Conservation (phyloP, 2,888 invertebrate genomes). For the Lottia gigantea region DNA sequence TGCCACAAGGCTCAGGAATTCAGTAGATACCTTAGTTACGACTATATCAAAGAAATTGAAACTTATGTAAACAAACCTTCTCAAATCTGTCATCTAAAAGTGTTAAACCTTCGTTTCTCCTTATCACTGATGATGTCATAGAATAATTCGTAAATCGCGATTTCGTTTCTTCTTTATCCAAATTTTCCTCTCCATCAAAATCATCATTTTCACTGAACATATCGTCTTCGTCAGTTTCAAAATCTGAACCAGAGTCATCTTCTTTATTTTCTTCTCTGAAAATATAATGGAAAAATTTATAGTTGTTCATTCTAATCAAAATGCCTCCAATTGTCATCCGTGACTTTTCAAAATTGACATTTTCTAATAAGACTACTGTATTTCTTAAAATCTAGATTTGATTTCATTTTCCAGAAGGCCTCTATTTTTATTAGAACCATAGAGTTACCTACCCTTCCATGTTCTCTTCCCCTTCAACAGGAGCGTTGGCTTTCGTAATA, state of each 20-base stretch:
- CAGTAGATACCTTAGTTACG: too few species aligned
- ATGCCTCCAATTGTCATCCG: too few species aligned
- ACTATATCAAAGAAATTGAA: too few species aligned
- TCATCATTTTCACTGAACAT: slow-evolving; percentile 31
- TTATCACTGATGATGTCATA: slow-evolving; percentile 90
- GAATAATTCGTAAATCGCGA: slow-evolving; percentile 93
- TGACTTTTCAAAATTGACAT: too few species aligned
- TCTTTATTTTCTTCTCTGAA: slow-evolving; percentile 9
- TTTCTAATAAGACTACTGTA: too few species aligned
- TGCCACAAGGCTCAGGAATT: too few species aligned
- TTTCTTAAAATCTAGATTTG: too few species aligned
- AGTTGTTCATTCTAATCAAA: too few species aligned
- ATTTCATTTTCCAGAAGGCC: too few species aligned
- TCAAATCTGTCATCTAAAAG: slow-evolving; percentile 90
- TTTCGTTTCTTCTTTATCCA: slow-evolving; percentile 76
- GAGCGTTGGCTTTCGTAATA: slow-evolving; percentile 81
- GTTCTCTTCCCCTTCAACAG: slow-evolving; percentile 27
- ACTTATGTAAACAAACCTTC: slow-evolving; percentile 72
- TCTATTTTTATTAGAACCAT: too few species aligned
- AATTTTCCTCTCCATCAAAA: slow-evolving; percentile 23
- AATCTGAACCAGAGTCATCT: slow-evolving; percentile 27
- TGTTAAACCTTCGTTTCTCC: slow-evolving; percentile 83
- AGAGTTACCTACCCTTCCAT: slow-evolving; percentile 15
- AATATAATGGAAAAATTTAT: too few species aligned
- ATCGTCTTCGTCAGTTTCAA: slow-evolving; percentile 38